These are phyloP conservation scores for Anthrax anthrax DNA, from an alignment of 2,888 invertebrate species.

Conservation along the genomic window DNA sequence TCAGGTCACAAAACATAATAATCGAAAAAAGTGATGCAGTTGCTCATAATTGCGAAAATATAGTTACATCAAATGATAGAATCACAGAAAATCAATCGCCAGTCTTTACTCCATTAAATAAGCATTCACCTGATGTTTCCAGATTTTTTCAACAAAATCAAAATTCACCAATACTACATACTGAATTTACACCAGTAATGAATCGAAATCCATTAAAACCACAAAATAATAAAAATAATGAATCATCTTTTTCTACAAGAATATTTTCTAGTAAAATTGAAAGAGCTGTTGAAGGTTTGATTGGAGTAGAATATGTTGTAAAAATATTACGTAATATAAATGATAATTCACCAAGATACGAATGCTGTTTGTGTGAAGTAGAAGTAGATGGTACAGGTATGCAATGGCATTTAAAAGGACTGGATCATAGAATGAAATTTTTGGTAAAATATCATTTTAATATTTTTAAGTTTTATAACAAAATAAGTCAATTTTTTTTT, in stretches of 20 bases:
- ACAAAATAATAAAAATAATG: not conserved
- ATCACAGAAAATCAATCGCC: not conserved
- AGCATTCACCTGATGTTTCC: no score
- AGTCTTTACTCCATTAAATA: not conserved
- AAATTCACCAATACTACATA: not conserved
- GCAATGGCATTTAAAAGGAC: conserved; percentile 62
- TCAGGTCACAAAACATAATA: no score
- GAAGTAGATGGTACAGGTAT: conserved; percentile 62
- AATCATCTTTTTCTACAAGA: conserved; percentile 14
- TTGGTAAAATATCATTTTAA: no score
- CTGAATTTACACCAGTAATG: not conserved
- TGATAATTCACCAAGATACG: conserved; percentile 52
- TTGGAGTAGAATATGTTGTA: conserved; percentile 65
- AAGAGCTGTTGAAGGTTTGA: conserved; percentile 25
- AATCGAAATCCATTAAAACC: not conserved
- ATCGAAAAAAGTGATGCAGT: no score
- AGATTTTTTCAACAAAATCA: not conserved
- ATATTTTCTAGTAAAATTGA: conserved; percentile 6
- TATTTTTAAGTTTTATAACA: no score
- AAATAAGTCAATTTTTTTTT: no score
- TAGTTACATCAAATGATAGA: conserved; percentile 2
- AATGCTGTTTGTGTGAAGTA: conserved; percentile 63
- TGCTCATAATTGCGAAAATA: not conserved
- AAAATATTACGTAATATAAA: conserved; percentile 51
- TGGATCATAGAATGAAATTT: conserved; percentile 58